A percentile compares a stretch with the other conserved stretches of the same genome.
Evolutionary conservation across 2,888 invertebrate genomes (phyloP).

Genomic region (Myathropa florea): DNA sequence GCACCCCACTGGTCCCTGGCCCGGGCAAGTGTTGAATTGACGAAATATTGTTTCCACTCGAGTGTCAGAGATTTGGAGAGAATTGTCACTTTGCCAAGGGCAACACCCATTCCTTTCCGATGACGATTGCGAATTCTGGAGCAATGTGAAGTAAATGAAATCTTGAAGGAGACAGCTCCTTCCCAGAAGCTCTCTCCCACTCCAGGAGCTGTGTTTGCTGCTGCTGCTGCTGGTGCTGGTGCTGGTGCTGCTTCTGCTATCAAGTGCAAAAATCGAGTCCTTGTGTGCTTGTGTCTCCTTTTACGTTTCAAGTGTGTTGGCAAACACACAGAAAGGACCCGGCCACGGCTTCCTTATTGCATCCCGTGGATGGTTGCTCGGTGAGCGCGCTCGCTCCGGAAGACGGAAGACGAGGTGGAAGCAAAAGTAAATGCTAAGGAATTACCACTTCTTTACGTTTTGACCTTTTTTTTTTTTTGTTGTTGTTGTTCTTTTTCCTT

Average conservation of each 20-base stretch:
- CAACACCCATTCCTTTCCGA: not conserved
- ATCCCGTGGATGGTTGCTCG: conserved; percentile 1
- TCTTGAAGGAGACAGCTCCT: conserved; percentile 2
- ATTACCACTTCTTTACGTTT: conserved; percentile 51
- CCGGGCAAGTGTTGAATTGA: conserved; percentile 4
- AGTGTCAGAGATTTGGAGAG: conserved; percentile 19
- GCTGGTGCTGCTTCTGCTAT: conserved; percentile 9
- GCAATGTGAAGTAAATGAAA: not conserved
- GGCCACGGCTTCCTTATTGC: conserved; percentile 38
- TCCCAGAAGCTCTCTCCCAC: no score
- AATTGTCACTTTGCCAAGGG: conserved; percentile 54
- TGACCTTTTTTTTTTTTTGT: conserved; percentile 9
- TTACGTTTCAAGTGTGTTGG: conserved; percentile 37
- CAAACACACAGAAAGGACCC: conserved; percentile 34
- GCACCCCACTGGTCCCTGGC: not conserved
- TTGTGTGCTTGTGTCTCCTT: not conserved
- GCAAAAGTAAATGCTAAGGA: conserved; percentile 45
- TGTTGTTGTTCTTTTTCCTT: not conserved
- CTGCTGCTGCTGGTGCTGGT: not conserved
- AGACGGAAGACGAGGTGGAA: not conserved
- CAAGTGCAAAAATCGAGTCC: conserved; percentile 37
- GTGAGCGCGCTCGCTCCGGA: not conserved
- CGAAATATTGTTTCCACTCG: conserved; percentile 18
- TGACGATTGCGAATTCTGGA: not conserved
- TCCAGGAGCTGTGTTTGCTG: conserved; percentile 8